These are phyloP conservation scores for Cephalopachus bancanus DNA, from an alignment of 2,797 vertebrate species.

Conservation along the genomic window DNA sequence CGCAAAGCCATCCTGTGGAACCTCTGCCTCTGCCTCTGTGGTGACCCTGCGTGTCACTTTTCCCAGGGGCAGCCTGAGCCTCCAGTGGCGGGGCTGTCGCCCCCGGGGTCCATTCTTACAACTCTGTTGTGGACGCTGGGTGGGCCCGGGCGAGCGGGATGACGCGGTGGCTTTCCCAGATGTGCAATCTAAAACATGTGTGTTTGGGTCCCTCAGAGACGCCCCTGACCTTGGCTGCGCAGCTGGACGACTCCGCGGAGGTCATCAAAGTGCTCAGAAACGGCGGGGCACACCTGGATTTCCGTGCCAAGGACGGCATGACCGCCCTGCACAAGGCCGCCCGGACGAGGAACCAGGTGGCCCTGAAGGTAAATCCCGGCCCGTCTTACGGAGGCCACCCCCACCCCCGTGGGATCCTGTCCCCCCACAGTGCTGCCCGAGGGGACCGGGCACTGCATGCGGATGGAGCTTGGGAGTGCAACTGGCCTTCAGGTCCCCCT, in stretches of 20 bases:
- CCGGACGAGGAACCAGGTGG: constrained; percentile 92
- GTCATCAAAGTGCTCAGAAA: constrained; percentile 94
- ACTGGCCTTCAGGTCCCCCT: accelerated
- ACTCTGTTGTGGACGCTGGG: accelerated
- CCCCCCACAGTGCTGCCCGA: too few species aligned
- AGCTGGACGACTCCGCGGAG: constrained; percentile 92
- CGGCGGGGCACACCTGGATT: constrained; percentile 97
- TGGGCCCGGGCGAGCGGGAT: accelerated
- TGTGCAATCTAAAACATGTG: accelerated
- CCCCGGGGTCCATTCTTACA: not conserved
- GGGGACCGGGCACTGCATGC: too few species aligned
- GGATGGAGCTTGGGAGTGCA: accelerated
- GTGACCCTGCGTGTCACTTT: accelerated
- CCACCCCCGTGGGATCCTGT: accelerated
- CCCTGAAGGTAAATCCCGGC: constrained; percentile 91
- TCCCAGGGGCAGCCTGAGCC: not conserved
- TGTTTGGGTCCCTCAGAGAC: constrained; percentile 90
- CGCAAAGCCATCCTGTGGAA: accelerated
- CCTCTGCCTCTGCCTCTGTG: accelerated
- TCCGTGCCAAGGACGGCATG: constrained; percentile 96
- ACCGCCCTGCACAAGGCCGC: constrained; percentile 97
- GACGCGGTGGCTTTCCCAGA: accelerated
- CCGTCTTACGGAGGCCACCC: accelerated
- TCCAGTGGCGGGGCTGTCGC: too few species aligned
- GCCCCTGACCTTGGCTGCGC: constrained; percentile 94